Evolutionary conservation across 2,797 vertebrate genomes (phyloP).

Genomic region (Otus scops): DNA sequence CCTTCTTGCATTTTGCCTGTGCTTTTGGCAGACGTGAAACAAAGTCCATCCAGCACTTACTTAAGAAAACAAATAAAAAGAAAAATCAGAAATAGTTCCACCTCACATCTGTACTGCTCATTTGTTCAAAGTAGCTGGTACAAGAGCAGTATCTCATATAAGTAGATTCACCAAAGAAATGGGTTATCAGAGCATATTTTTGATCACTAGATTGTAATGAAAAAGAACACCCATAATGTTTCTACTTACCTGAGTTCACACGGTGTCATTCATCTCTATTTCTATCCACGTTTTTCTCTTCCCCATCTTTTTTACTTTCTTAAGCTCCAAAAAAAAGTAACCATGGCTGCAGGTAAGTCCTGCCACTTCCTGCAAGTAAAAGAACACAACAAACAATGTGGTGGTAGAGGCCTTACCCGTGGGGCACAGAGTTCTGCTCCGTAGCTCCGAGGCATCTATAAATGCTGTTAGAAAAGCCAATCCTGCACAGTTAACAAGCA

Average conservation of each 20-base stretch:
- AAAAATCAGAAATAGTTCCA: background rate
- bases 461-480: background rate
- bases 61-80: background rate
- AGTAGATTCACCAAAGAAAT: background rate
- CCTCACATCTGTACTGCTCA: background rate
- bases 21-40: background rate
- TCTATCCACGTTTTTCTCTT: background rate
- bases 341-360: background rate
- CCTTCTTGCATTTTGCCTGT: background rate
- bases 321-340: background rate
- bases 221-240: fast-evolving
- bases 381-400: fast-evolving
- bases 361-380: background rate
- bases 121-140: background rate
- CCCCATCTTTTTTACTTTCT: background rate
- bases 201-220: background rate
- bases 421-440: background rate
- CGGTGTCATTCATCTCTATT: background rate
- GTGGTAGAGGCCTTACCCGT: background rate
- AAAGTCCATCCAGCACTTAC: background rate
- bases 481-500: background rate
- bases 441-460: fast-evolving
- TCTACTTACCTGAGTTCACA: background rate
- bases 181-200: background rate
- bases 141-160: background rate